Base-by-base conservation (phyloP, 2,888 invertebrate species). In the Unio delphinus region DNA sequence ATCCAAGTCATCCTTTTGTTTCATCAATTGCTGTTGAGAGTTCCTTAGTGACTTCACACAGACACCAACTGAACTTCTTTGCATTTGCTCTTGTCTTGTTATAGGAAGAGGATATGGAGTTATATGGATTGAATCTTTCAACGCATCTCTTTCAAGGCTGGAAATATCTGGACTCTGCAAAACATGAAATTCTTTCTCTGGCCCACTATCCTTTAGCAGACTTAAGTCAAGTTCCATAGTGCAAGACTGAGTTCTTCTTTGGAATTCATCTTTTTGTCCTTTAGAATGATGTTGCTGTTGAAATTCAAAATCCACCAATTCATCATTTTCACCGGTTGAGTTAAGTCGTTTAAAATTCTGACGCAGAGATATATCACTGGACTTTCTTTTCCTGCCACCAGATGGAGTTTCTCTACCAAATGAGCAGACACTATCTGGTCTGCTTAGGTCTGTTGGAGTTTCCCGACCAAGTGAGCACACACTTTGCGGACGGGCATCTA, bases 71-170 rank as follows among this genome's bases (percentile, higher is more conserved):
- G 83, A 81, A 23, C 75, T 77, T 17, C 78, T 76, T 61, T 82
- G 80, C n/a, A 69, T 70, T 45, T 67, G 72, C 34, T 73, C 67
- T 15, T 55, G 26, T 30, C 73, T 71, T n/a, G 72, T 61, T 55
- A 72, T 73, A 17, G 62, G 63, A 61, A 71, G 68, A 15, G 65
- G 65, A 67, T 61, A 68, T 56, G 78, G 54, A 57, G 79, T 70
- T 34, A 73, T 66, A 15, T 77, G 77, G 56, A 76, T 75, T 8
- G 75, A 75, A 66, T 86, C 86, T 54, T 83, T 70, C 20, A 86
- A 68, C 6, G 86, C 86, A 72, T 86, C 86, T 64, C 76, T 80
- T 64, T 86, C 86, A 20, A 86, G 69, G 67, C 82, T 84, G 30
- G 75, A 74, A 15, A 82, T 80, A 65, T 82, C 80, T n/a, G 81